Base-by-base conservation (phyloP, 2,113 vertebrate genomes). In the Castor canadensis region DNA sequence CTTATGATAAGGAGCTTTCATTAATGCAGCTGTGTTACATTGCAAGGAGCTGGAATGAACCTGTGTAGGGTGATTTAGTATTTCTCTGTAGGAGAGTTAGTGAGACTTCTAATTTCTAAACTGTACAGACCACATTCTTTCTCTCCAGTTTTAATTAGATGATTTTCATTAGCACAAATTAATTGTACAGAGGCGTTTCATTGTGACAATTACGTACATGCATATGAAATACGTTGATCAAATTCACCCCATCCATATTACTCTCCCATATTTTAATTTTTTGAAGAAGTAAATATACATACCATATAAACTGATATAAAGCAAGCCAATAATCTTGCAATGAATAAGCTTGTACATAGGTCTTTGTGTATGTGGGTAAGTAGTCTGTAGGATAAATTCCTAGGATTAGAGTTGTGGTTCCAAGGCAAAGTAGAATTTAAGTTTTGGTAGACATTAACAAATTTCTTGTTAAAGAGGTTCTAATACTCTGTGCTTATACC, bases 391-490 rank as follows among this genome's bases (percentile, higher is more conserved):
- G 66, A 54, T 82, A 95, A 69, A 94, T 96, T 87, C 73, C 40
- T 69, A 28, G 58, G 81, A 64, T 47, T 54, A 83, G 85, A 86
- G 60, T 62, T 15, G 2, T 94, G 80, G 20, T 58, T 96, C 64
- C n/a, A 64, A 73, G 67, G 87, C 60, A 47, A 73, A 95, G 72
- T 81, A 15, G 77, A 86, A 90, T 94, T 95, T 96, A 90, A 95
- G 89, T 94, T 97, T 97, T 96, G 88, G 86, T 79, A 64, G 80
- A 81, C 87, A 82, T 73, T 88, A 90, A 90, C 76, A 91, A 58
- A 89, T 83, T 95, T 20, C 95, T 66, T n/a, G 15, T 12, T 58
- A 32, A 89, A 76, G 76, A 86, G 62, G 47, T 95, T 45, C 38
- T 81, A 58, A 49, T 77, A 16, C 17, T 30, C n/a, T 77, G 1